A percentile compares a stretch with the other conserved stretches of the same genome.
Conservation (phyloP, 2,888 invertebrate species). For the Leucophora obtusa region DNA sequence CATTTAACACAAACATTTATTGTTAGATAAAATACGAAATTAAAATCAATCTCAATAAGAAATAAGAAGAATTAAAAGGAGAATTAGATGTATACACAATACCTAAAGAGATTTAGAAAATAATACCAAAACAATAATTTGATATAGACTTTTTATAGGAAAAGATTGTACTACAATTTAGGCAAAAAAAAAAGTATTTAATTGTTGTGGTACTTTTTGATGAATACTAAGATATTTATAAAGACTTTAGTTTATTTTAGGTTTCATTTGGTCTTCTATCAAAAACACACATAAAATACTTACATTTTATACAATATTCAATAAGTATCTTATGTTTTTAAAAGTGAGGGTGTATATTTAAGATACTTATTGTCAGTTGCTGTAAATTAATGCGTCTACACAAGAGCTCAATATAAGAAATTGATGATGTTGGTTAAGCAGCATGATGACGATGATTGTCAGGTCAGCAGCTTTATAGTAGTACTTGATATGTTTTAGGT, state of each 20-base stretch:
- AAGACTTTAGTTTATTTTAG: slow-evolving; percentile 10
- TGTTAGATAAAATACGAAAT: background rate
- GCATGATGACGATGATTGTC: slow-evolving; percentile 46
- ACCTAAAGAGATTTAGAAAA: background rate
- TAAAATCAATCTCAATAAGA: background rate
- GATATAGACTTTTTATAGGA: background rate
- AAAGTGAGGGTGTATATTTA: slow-evolving; percentile 25
- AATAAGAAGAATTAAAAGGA: background rate
- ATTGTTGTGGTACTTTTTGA: slow-evolving; percentile 32
- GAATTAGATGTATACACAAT: background rate
- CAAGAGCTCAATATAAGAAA: slow-evolving; percentile 25
- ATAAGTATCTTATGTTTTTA: slow-evolving; percentile 35
- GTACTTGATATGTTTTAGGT: slow-evolving; percentile 54
- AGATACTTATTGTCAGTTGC: slow-evolving; percentile 58
- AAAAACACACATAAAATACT: background rate
- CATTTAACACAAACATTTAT: background rate
- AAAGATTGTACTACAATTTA: background rate
- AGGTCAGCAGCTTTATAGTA: slow-evolving; percentile 52
- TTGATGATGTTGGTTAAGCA: background rate
- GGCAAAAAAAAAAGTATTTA: slow-evolving; percentile 22
- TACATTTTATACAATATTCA: slow-evolving; percentile 12
- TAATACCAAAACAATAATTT: slow-evolving; percentile 15
- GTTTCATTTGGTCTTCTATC: background rate
- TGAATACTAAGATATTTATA: slow-evolving; percentile 32
- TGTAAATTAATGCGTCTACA: slow-evolving; percentile 56